Conservation (phyloP, 1,140 invertebrate genomes). For the Cyphomyrmex costatus region DNA sequence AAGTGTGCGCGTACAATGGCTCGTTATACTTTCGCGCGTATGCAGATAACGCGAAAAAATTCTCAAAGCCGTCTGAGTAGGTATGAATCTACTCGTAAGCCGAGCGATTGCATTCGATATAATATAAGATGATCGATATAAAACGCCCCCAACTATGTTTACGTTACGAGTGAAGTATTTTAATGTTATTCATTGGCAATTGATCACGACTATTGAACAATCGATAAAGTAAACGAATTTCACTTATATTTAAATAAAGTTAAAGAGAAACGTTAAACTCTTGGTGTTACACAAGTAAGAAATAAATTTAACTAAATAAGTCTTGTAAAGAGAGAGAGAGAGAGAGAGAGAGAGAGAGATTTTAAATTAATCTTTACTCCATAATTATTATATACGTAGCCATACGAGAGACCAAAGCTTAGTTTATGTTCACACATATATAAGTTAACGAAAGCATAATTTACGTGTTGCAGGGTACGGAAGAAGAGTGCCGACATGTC, state of each 20-base stretch:
- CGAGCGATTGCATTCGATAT: slow-evolving; percentile 34
- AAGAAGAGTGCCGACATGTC: slow-evolving; percentile 84
- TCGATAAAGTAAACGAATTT: not conserved
- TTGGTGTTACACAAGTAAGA: not conserved
- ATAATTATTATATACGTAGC: not conserved
- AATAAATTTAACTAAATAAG: not conserved
- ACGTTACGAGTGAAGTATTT: not conserved
- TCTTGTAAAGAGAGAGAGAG: too few species aligned
- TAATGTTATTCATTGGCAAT: slow-evolving; percentile 13
- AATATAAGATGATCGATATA: not conserved
- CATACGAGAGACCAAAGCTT: not conserved
- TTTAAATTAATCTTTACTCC: not conserved
- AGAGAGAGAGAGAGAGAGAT: too few species aligned
- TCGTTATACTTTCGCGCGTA: slow-evolving; percentile 63
- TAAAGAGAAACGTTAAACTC: not conserved
- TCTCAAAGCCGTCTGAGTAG: slow-evolving; percentile 43
- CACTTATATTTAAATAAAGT: not conserved
- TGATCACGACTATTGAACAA: not conserved
- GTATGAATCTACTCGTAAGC: not conserved
- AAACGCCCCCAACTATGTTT: slow-evolving; percentile 1
- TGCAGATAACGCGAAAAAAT: slow-evolving; percentile 27
- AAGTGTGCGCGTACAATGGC: slow-evolving; percentile 26
- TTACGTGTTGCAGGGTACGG: slow-evolving; percentile 81
- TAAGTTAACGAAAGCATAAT: slow-evolving; percentile 47
- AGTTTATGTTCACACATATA: slow-evolving; percentile 4